A percentile compares a stretch with the other conserved stretches of the same genome.
Conservation (phyloP, 2,797 vertebrate species). For the Phylloscopus collybita region DNA sequence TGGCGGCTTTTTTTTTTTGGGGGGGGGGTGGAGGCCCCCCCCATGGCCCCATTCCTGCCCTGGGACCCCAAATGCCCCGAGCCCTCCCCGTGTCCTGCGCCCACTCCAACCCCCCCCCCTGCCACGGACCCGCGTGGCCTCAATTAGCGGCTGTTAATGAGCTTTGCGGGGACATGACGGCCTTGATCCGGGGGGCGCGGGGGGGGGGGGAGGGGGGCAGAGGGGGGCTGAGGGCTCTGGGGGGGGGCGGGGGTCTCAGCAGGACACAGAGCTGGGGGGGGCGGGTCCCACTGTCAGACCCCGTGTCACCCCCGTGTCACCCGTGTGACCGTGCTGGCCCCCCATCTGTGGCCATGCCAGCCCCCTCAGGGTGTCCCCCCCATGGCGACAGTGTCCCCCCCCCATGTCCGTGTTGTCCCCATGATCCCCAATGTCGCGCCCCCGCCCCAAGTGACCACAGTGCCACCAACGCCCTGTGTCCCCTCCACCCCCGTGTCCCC, state of each 20-base stretch:
- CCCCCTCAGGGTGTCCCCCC: no score
- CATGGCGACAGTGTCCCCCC: no score
- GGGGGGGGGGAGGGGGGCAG: neutral
- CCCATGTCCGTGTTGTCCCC: no score
- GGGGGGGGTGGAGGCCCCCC: neutral
- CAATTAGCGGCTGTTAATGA: neutral
- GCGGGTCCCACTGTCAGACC: no score
- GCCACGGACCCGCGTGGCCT: neutral
- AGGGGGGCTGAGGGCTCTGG: neutral
- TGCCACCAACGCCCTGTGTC: no score
- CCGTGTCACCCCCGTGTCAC: neutral
- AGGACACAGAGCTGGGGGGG: neutral
- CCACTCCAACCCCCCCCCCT: no score
- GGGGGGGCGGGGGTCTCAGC: neutral
- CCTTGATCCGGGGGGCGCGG: neutral
- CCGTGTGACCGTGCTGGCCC: neutral
- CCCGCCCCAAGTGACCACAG: no score
- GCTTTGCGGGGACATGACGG: neutral
- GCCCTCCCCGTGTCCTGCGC: neutral
- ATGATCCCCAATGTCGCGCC: no score
- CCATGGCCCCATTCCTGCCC: neutral
- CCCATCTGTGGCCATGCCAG: no score
- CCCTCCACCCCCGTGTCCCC: no score
- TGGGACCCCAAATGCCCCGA: neutral
- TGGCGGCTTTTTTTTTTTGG: neutral